Percentiles rank a stretch among this genome's conserved stretches.
Conservation (phyloP, 2,888 invertebrate genomes). For the Blastobasis adustella region DNA sequence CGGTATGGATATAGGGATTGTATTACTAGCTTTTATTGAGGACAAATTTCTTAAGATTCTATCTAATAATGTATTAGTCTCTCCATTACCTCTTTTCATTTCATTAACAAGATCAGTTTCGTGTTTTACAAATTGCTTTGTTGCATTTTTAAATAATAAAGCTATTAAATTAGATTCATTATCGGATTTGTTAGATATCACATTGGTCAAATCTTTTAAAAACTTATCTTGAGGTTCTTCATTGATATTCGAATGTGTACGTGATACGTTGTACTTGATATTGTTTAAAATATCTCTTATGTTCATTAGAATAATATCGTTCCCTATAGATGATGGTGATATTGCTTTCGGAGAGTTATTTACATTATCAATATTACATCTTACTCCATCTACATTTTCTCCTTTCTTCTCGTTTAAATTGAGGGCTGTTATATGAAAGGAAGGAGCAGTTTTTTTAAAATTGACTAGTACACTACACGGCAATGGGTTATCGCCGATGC, state of each 20-base stretch:
- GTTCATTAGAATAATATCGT: conserved; percentile 17
- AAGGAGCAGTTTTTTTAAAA: conserved; percentile 19
- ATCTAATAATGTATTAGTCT: conserved; percentile 19
- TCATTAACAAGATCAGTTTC: too few species aligned
- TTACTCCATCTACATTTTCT: conserved; percentile 32
- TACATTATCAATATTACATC: conserved; percentile 19
- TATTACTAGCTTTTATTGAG: conserved; percentile 1
- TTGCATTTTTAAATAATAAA: too few species aligned
- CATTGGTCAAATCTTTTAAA: conserved; percentile 5
- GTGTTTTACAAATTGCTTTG: too few species aligned
- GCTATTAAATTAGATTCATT: conserved; percentile 1
- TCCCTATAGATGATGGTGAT: neutral
- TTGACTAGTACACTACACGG: conserved; percentile 37
- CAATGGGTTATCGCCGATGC: conserved; percentile 53
- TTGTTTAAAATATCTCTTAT: conserved; percentile 24
- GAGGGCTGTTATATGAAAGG: conserved; percentile 31
- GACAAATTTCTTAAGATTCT: conserved; percentile 19
- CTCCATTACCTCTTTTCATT: conserved; percentile 6
- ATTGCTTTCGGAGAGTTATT: neutral
- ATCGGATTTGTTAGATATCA: conserved; percentile 10
- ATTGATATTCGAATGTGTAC: neutral
- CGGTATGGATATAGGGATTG: conserved; percentile 5
- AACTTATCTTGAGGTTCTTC: conserved; percentile 1
- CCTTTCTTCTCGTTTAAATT: conserved; percentile 22
- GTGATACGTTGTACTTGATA: too few species aligned